These are phyloP conservation scores for Xiphophorus birchmanni DNA, from an alignment of 2,797 vertebrate species.

Conservation along the genomic window DNA sequence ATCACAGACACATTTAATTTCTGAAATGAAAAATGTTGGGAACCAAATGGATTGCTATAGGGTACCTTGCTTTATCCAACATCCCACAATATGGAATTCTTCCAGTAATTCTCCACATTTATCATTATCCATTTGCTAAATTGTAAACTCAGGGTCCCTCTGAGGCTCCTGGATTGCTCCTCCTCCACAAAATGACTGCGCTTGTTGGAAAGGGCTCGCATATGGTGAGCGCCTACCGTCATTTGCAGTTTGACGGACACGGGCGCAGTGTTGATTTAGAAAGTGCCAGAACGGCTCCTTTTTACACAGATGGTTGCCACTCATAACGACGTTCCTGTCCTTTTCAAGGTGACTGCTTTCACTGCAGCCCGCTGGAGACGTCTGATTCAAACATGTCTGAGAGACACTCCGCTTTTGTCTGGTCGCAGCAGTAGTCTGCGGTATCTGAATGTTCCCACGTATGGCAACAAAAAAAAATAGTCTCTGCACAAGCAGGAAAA, in stretches of 20 bases:
- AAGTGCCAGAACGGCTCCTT: constrained; percentile 64
- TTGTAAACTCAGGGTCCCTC: constrained; percentile 37
- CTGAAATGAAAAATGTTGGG: constrained; percentile 2
- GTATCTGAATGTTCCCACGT: constrained; percentile 15
- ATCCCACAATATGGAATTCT: constrained; percentile 36
- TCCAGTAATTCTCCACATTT: constrained; percentile 22
- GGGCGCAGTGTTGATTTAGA: constrained; percentile 56
- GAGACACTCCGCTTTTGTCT: not conserved
- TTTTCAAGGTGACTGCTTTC: constrained; percentile 73
- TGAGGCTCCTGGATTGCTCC: constrained; percentile 44
- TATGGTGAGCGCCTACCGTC: constrained; percentile 64
- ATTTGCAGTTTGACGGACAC: constrained; percentile 70
- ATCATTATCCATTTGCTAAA: constrained; percentile 46
- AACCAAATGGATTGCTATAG: constrained; percentile 10
- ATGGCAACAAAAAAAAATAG: not conserved
- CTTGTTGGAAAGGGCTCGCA: constrained; percentile 56
- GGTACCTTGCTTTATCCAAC: not conserved
- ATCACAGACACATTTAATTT: constrained; percentile 6
- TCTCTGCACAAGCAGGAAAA: not conserved
- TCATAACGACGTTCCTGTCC: constrained; percentile 59
- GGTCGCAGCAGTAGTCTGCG: not conserved
- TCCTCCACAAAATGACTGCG: constrained; percentile 51
- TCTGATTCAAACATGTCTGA: constrained; percentile 21
- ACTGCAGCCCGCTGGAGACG: constrained; percentile 24
- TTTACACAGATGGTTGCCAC: constrained; percentile 75